Evolutionary conservation across 2,888 invertebrate species (phyloP).

Genomic region (Frankliniella fusca): DNA sequence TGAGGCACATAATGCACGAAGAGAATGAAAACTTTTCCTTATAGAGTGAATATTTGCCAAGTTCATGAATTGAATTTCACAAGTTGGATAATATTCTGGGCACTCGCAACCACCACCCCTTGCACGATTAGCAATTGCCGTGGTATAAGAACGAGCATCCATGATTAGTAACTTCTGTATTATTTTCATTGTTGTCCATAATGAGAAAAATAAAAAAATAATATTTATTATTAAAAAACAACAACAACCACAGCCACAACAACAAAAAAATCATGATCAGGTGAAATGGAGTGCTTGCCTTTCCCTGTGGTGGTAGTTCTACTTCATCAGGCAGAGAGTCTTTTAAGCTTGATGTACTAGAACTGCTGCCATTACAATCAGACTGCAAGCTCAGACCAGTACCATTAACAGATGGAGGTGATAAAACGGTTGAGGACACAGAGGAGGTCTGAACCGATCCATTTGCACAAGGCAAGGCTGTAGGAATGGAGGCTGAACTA

Average conservation of each 20-base stretch:
- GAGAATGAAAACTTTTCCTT: conserved; percentile 83
- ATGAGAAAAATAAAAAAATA: background rate
- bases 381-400: background rate
- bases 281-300: background rate
- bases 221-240: conserved; percentile 14
- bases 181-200: too few species aligned
- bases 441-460: background rate
- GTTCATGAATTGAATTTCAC: conserved; percentile 96
- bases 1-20: conserved; percentile 74
- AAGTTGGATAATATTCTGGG: conserved; percentile 89
- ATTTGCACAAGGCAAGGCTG: background rate
- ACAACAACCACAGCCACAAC: too few species aligned
- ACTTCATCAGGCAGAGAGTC: background rate
- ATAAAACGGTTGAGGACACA: background rate
- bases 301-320: background rate
- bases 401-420: background rate
- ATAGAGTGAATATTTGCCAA: conserved; percentile 96
- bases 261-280: background rate
- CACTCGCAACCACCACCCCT: conserved; percentile 97
- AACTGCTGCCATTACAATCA: background rate
- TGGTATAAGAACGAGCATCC: conserved; percentile 93
- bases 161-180: conserved; percentile 76
- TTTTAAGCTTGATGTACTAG: background rate
- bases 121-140: conserved; percentile 93
- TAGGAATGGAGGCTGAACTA: background rate